Base-by-base conservation (phyloP, 2,888 invertebrate species). In the Schizaphis graminum region DNA sequence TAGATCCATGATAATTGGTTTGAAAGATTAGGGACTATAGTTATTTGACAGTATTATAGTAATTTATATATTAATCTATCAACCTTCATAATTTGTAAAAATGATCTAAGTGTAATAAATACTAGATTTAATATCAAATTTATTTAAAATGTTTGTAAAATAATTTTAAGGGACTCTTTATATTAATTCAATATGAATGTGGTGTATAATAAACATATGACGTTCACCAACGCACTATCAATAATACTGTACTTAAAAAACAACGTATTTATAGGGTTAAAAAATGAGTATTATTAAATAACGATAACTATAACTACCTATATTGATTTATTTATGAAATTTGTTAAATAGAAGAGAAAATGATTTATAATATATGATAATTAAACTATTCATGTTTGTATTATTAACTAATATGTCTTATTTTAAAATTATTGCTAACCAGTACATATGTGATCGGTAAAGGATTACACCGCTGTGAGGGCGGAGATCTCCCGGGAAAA, bases 271-370 rank as follows among this genome's bases (percentile, higher is more conserved):
- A 28, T 28, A 61, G 61, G 28, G 61, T 61, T 28, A 28, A 61
- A 61, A 61, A 28, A 28, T 8, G 28, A 61, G 26, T 61, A 3
- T 11, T 28, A 61, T 61, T 28, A 61, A 11, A 61, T 28, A 28
- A 61, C 28, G 11, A 61, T 28, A 61, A 28, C 28, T 61, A 53
- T 44, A 44, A 44, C 41, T 44, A n/a, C 10, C 53, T 53, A 28
- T 61, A 61, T 61, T 61, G 61, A n/a, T 67, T 67, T 67, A n/a
- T 67, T 67, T 67, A 67, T 67, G n/a, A 67, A 53, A 53, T 53
- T 53, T 53, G 16, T 53, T 3, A 13, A 53, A 53, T 53, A 53
- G 11, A 3, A 16, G 11, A 53, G 16, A 53, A 53, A 16, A 53
- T 21, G 4, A 53, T 53, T 53, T 53, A 53, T 16, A 53, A 26